A percentile compares a stretch with the other conserved stretches of the same genome.
Evolutionary conservation across 2,797 vertebrate species (phyloP).

Genomic region (Gila robusta): DNA sequence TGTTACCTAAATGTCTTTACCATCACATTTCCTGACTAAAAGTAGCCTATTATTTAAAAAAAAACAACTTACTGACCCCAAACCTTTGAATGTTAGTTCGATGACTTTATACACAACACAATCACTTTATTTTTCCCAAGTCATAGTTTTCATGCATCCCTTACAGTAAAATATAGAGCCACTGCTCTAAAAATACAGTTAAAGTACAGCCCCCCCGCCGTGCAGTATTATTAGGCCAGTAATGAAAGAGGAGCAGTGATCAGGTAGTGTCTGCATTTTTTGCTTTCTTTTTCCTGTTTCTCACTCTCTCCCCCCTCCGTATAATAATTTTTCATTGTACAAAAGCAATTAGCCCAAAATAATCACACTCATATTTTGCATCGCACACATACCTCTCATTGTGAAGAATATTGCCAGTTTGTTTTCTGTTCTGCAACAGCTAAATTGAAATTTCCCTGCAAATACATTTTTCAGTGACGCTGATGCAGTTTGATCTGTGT

Average conservation of each 20-base stretch:
- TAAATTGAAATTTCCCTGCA: slow-evolving; percentile 50
- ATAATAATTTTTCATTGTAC: slow-evolving; percentile 50
- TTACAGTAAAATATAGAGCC: neutral
- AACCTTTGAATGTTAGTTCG: neutral
- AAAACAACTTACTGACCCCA: neutral
- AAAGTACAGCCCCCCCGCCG: neutral
- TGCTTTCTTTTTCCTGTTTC: slow-evolving; percentile 8
- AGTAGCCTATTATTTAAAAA: neutral
- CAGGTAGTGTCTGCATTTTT: slow-evolving; percentile 21
- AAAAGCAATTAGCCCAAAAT: slow-evolving; percentile 46
- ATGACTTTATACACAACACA: neutral
- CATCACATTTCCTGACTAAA: neutral
- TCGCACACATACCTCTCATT: slow-evolving; percentile 5
- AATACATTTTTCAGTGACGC: slow-evolving; percentile 41
- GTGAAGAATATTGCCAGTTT: slow-evolving; percentile 34
- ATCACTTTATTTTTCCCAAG: neutral
- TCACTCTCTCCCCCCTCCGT: neutral
- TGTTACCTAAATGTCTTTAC: neutral
- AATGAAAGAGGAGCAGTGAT: slow-evolving; percentile 44
- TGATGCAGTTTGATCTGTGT: slow-evolving; percentile 44
- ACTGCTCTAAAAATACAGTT: neutral
- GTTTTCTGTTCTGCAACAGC: slow-evolving; percentile 27
- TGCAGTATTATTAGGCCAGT: slow-evolving; percentile 10
- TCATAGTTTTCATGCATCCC: neutral
- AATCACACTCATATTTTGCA: slow-evolving; percentile 20